Base-by-base conservation (phyloP, 2,888 invertebrate species). In the Idaea straminata region DNA sequence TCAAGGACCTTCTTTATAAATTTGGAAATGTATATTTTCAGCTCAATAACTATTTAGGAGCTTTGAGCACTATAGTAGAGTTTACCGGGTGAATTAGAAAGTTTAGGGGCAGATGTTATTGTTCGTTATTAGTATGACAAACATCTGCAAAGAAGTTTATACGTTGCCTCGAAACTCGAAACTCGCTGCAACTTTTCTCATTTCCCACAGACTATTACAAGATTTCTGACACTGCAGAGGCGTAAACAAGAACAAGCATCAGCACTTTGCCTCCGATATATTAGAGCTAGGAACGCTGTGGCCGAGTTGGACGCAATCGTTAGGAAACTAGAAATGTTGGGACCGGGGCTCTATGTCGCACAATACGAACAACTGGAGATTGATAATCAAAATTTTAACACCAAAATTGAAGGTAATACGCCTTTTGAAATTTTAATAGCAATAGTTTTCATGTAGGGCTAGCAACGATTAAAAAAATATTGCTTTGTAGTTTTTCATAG, bases 261-360 rank as follows among this genome's bases (percentile, higher is more conserved):
- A 2, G 84, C 82, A 0, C 80, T 93, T 0, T 86, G 88, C 61
- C 77, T 92, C 5, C 84, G 92, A 0, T 89, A 88, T 65, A 86
- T 93, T 5, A 78, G 90, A 65, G 88, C 86, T 0, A 83, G 91
- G 66, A 92, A 92, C 62, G 89, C 89, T 0, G 91, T 93, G 0
- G 66, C 82, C 0, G 91, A 91, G 69, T 74, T 91, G 6, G 91
- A 92, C 63, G 77, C 79, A 10, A 75, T 88, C 4, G 83, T 91
- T 1, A 82, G 83, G 3, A 86, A 88, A 59, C 77, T 93, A 60
- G 92, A 93, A 72, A 86, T 75, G 65, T 72, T 93, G 0, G 92
- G 87, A 0, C 92, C 92, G 0, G 91, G 92, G 3, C 83, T 93
- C 0, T 89, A 89, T 61, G 91, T 93, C 0, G 88, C 87, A 3